A percentile compares a stretch with the other conserved stretches of the same genome.
Conservation (phyloP, 2,113 vertebrate genomes). For the Pipa parva region DNA sequence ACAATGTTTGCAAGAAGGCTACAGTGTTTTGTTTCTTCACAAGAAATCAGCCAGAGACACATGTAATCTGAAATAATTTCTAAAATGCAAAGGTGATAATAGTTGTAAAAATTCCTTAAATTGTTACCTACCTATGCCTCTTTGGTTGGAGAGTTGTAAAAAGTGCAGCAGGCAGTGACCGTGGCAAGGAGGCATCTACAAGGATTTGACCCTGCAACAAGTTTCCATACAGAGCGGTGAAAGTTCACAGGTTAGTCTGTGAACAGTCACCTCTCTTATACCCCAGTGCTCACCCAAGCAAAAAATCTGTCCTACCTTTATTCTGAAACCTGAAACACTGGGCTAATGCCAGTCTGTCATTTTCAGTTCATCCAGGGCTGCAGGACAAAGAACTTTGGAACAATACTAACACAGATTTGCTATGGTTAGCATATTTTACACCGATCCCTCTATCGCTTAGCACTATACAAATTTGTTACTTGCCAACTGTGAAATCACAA, state of each 20-base stretch:
- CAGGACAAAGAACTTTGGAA: conserved; percentile 7
- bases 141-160: conserved; percentile 84
- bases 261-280: conserved; percentile 86
- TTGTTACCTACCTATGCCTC: conserved; percentile 89
- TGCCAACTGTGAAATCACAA: conserved; percentile 10
- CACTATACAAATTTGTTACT: conserved; percentile 5
- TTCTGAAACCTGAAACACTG: conserved; percentile 22
- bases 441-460: not conserved
- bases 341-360: conserved; percentile 27
- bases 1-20: too few relatives aligned
- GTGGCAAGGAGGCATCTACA: conserved; percentile 91
- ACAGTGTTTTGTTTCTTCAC: too few relatives aligned
- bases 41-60: too few relatives aligned
- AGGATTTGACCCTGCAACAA: conserved; percentile 94
- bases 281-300: conserved; percentile 70
- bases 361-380: conserved; percentile 27
- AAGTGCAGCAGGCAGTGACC: conserved; percentile 88
- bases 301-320: conserved; percentile 36
- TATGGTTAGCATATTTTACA: not conserved
- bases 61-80: too few relatives aligned
- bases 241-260: conserved; percentile 92
- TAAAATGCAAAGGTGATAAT: conserved; percentile 14
- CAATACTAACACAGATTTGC: not conserved
- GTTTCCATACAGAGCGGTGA: conserved; percentile 93
- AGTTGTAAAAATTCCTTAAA: conserved; percentile 71